Evolutionary conservation across 2,113 vertebrate species (phyloP), one percentile per base, ranked within the genome.

Genomic region (Crotalus viridis): DNA sequence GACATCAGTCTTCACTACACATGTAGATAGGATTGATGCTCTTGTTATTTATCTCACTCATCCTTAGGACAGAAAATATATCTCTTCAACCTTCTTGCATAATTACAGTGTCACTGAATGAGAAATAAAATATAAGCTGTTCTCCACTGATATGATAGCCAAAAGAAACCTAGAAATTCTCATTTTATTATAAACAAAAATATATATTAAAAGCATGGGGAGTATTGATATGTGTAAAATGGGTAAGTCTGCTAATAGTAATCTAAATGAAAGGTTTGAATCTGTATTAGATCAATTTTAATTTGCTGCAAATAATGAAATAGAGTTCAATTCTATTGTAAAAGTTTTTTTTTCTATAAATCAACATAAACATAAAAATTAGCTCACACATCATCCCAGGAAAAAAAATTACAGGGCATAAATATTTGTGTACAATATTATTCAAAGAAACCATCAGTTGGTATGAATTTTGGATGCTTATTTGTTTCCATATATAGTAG

Each of bases 191-290:
- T 48, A 46, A 8, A 3, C 22, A 51, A 64, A n/a, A 26, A 17
- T 48, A 17, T n/a, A 51, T 90, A 43, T 64, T 28, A 24, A 64
- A 24, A 1, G 0, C 0, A 0, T 88, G 24, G 15, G 91, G 94
- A 93, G 90, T 28, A 86, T 91, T 48, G n/a, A 4, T 46, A 21
- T 24, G 43, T 52, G 22, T 61, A 12, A 33, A 10, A 52, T 54
- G n/a, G 6, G 15, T 4, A 13, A 26, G 15, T 54, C 81, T 33
- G 69, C 93, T 93, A 94, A 21, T 94, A 59, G 91, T 81, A 85
- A 21, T 93, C 90, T 95, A 94, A 95, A 95, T 95, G 96, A 96
- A 93, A 93, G 81, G n/a, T n/a, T n/a, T n/a, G n/a, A 81, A 81
- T 74, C 3, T 74, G 69, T 33, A n/a, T 74, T 74, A 74, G 28